Base-by-base conservation (phyloP, 2,888 invertebrate genomes). In the Megastigmus dorsalis region DNA sequence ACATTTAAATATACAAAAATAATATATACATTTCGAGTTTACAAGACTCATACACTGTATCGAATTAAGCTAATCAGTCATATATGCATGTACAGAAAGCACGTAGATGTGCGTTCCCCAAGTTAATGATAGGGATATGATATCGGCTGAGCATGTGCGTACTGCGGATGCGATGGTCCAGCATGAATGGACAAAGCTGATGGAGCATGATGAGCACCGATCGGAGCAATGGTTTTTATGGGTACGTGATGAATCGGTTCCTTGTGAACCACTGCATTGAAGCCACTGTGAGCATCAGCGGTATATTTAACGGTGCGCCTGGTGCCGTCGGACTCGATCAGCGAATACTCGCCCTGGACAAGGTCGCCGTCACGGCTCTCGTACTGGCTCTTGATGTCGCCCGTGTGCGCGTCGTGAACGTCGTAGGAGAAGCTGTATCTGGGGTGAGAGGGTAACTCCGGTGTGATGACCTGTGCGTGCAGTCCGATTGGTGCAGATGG, bases 231-330 rank as follows among this genome's bases (percentile, higher is more conserved):
- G 50, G 48, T n/a, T 26, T n/a, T 1, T 10, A 23, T 5, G 23
- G 26, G 26, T 54, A 20, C 36, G 67, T 2, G 28, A n/a, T n/a
- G n/a, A n/a, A n/a, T 7, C 26, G 85, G 85, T 67, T 86, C 84
- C 0, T 82, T 80, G 86, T 85, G 88, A 78, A 91, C 86, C 10
- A 85, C 82, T 4, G 85, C 85, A 74, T 86, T 86, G 73, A 86
- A 86, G 15, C 85, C 85, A 71, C 85, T 86, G 65, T 86, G 74
- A 1, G 83, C 80, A 63, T 86, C 86, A 1, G 85, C 82, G 0
- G 85, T 85, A 77, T 86, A 86, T 38, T 86, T 81, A 28, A 86
- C 86, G 63, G 85, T 85, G 26, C 86, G 79, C 3, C 84, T 80
- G 9, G 82, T 83, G 9, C 86, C 86, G 66, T 86, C 86, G 1